Conservation (phyloP, 1,140 invertebrate genomes). For the Aphelenchoides fujianensis region DNA sequence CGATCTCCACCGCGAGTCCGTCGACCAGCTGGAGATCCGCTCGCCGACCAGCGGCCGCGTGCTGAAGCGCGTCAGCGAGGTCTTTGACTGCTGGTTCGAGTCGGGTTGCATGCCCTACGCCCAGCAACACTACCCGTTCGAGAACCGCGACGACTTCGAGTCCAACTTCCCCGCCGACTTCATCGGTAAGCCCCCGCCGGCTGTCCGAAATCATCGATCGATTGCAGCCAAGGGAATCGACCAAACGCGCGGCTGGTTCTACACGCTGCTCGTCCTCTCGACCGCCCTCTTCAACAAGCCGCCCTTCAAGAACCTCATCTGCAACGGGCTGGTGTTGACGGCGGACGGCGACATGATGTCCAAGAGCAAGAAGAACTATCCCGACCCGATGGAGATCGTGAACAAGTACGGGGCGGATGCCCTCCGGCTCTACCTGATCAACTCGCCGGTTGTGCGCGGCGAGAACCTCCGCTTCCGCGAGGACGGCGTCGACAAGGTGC, state of each 20-base stretch:
- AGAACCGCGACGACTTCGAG: constrained; percentile 84
- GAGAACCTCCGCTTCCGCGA: constrained; percentile 95
- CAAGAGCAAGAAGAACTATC: constrained; percentile 97
- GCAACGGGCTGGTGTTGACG: constrained; percentile 88
- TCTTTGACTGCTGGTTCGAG: constrained; percentile 99
- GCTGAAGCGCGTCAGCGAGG: constrained; percentile 80
- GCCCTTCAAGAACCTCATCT: constrained; percentile 95
- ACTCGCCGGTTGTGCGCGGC: constrained; percentile 93
- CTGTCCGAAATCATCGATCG: constrained; percentile 11
- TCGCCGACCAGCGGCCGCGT: constrained; percentile 81
- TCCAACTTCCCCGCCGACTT: constrained; percentile 97
- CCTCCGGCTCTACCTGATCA: constrained; percentile 86
- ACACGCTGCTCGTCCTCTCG: constrained; percentile 90
- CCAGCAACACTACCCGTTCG: no score
- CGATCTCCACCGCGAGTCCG: constrained; percentile 89
- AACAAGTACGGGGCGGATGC: constrained; percentile 95
- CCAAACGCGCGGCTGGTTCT: constrained; percentile 94
- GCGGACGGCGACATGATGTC: constrained; percentile 97
- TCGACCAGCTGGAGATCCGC: constrained; percentile 90
- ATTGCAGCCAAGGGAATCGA: constrained; percentile 72
- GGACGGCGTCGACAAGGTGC: constrained; percentile 87
- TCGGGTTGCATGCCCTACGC: constrained; percentile 98
- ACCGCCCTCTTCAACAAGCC: constrained; percentile 92
- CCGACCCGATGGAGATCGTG: constrained; percentile 87
- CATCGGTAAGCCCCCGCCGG: constrained; percentile 77